Base-by-base conservation (phyloP, 2,888 invertebrate species). In the Sminthurides aquaticus region DNA sequence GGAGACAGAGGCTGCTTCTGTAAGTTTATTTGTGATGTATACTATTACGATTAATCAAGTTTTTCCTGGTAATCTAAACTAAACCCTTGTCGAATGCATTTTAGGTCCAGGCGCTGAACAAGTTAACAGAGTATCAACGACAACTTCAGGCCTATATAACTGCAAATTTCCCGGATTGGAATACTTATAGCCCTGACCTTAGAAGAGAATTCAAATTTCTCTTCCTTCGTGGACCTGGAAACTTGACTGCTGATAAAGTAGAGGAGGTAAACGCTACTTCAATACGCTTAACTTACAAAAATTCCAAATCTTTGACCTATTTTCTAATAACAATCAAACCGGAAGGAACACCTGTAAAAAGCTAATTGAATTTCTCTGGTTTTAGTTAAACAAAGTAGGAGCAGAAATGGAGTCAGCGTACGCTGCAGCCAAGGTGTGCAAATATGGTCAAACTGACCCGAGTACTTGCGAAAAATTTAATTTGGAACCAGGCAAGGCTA, bases 351-450 rank as follows among this genome's bases (percentile, higher is more conserved):
- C 20, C 27, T 3, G 11, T 34, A n/a, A n/a, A n/a, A n/a, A n/a
- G n/a, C n/a, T 57, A 24, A 8, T 54, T 55, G 57, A 54, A n/a
- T 55, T 55, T 49, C 22, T 57, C 34, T 52, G 11, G 25, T 25
- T 52, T 22, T 58, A 74, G 74, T 70, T 70, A 69, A 72, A 68
- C 26, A 57, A 67, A 25, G 25, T 78, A 11, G 71, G 75, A 29
- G 75, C 77, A 1, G 71, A 76, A 20, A 77, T 79, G 76, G 75
- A 77, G 56, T 71, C 74, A 11, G 76, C 76, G 28, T 79, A 79
- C 69, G 75, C 77, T 57, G 77, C 76, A 15, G 78, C 77, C 0
- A 74, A 70, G 22, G 73, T 78, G 18, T 75, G 74, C 59, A 73
- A 75, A 20, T 74, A 72, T 60, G 56, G 56, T 11, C 25, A 63